Evolutionary conservation across 2,113 vertebrate species (phyloP), one percentile per base, ranked within the genome.

Genomic region (Procavia capensis): DNA sequence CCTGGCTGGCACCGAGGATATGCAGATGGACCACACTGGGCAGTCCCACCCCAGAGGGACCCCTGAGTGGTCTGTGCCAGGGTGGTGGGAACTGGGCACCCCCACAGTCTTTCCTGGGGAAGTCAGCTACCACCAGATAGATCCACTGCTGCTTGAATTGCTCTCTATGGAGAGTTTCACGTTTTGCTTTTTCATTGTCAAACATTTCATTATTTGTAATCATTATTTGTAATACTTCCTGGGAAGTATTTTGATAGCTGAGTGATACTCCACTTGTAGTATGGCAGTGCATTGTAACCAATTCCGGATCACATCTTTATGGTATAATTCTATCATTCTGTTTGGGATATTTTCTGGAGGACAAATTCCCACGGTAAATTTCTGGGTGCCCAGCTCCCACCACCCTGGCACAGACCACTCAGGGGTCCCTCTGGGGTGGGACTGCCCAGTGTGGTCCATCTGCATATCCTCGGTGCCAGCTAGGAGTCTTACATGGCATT

Each of bases 361-460:
- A 59, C 4, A 4, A 0, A 74, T n/a, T 34, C 19, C 70, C 25
- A 86, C 39, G 1, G 9, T 45, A 39, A 20, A 27, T 59, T 81
- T 78, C 39, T 29, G 45, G 61, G 41, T 79, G 13, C 27, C 27
- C 29, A 6, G 22, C 16, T n/a, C 41, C 27, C 25, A 2, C 3
- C 1, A 11, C 43, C 29, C 66, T 24, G 9, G 5, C 36, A n/a
- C 36, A 19, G 25, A 8, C 9, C 36, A 5, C 13, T 57, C 11
- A 3, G 31, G 24, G 3, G 1, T 1, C 20, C 45, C 34, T 63
- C 43, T 1, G 0, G 0, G 10, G 29, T 50, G 8, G 66, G 6
- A 9, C 3, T 54, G 6, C 14, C 39, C 68, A 2, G 50, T 4
- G 45, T 10, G 24, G 0, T 2, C 6, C 11, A 13, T 22, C 24